Conservation (phyloP, 2,888 invertebrate species). For the Orgyia antiqua region DNA sequence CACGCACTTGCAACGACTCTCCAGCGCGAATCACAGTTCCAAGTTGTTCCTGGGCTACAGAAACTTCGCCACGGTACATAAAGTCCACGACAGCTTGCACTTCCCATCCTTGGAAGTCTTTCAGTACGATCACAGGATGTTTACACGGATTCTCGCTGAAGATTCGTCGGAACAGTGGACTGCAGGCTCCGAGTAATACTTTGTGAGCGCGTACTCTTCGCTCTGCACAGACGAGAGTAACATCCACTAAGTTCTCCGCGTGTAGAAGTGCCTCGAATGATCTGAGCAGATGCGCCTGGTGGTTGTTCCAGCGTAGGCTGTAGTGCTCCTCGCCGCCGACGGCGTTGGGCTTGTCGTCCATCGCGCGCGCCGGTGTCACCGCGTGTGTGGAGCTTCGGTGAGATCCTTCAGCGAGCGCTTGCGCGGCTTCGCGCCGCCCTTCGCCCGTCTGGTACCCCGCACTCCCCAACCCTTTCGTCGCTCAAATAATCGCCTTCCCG, state of each 20-base stretch:
- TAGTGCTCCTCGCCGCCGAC: constrained; percentile 85
- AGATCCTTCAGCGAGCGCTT: constrained; percentile 52
- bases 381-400: constrained; percentile 41
- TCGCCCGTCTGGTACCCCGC: constrained; percentile 57
- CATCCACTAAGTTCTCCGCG: constrained; percentile 92
- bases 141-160: constrained; percentile 95
- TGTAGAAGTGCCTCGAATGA: constrained; percentile 93
- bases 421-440: constrained; percentile 65
- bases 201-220: constrained; percentile 92
- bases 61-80: constrained; percentile 96
- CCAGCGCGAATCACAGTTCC: constrained; percentile 91
- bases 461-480: constrained; percentile 66
- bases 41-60: constrained; percentile 90
- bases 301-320: constrained; percentile 96
- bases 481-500: constrained; percentile 57
- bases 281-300: constrained; percentile 91
- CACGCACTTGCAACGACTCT: constrained; percentile 90
- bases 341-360: constrained; percentile 70
- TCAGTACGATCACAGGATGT: constrained; percentile 94
- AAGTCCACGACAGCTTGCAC: constrained; percentile 94
- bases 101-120: constrained; percentile 93
- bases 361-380: constrained; percentile 56
- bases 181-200: constrained; percentile 92
- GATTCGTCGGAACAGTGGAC: constrained; percentile 92
- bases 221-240: constrained; percentile 93